Evolutionary conservation across 2,113 vertebrate species (phyloP), one percentile per base, ranked within the genome.

Genomic region (Sigmodon hispidus): DNA sequence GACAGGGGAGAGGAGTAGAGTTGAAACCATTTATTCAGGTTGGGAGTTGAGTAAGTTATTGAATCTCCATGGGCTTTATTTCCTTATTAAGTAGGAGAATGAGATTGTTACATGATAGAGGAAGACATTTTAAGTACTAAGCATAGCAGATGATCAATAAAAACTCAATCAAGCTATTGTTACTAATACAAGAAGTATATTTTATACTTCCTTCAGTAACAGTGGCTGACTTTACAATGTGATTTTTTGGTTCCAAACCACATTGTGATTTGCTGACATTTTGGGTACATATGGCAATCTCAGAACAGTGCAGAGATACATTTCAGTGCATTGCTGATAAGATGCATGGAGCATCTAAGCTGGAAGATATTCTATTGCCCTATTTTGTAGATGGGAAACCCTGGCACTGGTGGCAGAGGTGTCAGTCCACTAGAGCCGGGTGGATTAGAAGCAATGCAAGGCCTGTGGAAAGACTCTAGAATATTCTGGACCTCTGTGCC

Each of bases 81-180:
- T 89, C 21, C 52, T 75, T 36, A 31, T 79, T 31, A 91, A 63
- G 86, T 63, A 70, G 34, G 63, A 81, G 67, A 93, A 83, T 36
- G 43, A 26, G 73, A 70, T 59, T 67, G 90, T 57, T 26, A 61
- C 1, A 0, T 89, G 81, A 45, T 29, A 61, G 50, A 87, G 34
- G 83, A 79, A 90, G 43, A 15, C 31, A 36, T 87, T 57, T 59
- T 57, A 63, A 96, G 11, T 87, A 50, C 40, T 90, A 76, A 85
- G n/a, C 26, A 29, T n/a, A 57, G 55, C 67, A 95, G 79, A 69
- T 40, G 22, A 84, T 94, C 83, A 91, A 43, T 87, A 48, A 93
- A 79, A 91, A 63, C 57, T 24, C 79, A 75, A 48, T 0, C 6
- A 45, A 72, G 21, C 63, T 89, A 6, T 45, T 91, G 5, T 45